phyloP scores from a whole-genome alignment of 2,797 vertebrate genomes.

The Psittacula derbiana region DNA sequence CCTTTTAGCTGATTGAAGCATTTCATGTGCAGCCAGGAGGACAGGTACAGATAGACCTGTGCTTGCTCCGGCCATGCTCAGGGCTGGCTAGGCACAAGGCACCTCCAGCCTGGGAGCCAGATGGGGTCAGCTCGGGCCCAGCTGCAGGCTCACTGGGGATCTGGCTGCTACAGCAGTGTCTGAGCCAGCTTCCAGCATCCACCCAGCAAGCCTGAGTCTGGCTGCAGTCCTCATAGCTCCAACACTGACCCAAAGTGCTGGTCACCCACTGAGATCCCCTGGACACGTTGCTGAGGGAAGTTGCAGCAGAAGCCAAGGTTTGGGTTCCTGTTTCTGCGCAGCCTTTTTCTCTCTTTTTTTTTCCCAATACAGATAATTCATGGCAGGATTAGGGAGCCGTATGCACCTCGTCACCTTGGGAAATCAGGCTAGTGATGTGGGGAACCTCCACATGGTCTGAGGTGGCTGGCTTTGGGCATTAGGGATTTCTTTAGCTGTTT shows the following conservation, averaged over 20 bases:
- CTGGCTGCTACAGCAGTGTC: background rate
- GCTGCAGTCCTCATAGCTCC: background rate
- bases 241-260: background rate
- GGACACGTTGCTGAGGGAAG: background rate
- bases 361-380: background rate
- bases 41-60: background rate
- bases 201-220: background rate
- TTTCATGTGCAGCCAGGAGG: background rate
- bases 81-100: background rate
- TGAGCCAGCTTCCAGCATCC: background rate
- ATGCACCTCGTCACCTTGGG: background rate
- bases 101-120: background rate
- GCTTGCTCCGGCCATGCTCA: background rate
- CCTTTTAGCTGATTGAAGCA: background rate
- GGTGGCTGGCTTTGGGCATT: background rate
- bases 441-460: background rate
- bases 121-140: rapidly evolving
- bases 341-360: background rate
- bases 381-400: background rate
- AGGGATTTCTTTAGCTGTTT: background rate
- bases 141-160: background rate
- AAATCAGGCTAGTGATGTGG: background rate
- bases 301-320: background rate
- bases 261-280: background rate
- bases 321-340: background rate